These are phyloP conservation scores for Penelope pileata DNA, from an alignment of 2,113 vertebrate genomes.

Conservation along the genomic window DNA sequence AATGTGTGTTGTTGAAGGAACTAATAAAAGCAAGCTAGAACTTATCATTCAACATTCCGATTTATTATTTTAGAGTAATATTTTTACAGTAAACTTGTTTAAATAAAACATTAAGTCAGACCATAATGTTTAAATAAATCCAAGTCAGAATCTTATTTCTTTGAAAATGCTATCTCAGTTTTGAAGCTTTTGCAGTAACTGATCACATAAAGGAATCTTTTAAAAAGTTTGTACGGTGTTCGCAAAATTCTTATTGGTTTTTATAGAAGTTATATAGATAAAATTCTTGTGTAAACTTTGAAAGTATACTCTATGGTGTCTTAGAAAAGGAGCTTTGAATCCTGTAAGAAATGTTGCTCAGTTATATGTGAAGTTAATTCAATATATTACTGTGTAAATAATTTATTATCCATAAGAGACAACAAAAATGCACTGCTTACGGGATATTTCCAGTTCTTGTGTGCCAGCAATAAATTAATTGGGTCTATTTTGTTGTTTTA, in stretches of 20 bases:
- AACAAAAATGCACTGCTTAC: slow-evolving; percentile 26
- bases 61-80: background rate
- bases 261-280: background rate
- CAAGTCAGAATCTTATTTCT: background rate
- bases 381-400: slow-evolving; percentile 27
- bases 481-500: slow-evolving; percentile 44
- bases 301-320: background rate
- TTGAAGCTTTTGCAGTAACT: background rate
- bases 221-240: background rate
- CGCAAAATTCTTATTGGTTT: background rate
- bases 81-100: background rate
- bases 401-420: slow-evolving; percentile 45
- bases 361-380: slow-evolving; percentile 19
- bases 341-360: background rate
- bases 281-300: background rate
- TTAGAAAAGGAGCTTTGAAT: background rate
- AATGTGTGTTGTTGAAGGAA: background rate
- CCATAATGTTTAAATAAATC: background rate
- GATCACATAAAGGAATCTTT: background rate
- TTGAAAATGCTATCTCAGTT: background rate
- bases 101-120: background rate
- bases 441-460: slow-evolving; percentile 42
- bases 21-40: background rate
- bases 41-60: background rate
- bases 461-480: slow-evolving; percentile 50